Percentiles rank a stretch among this genome's conserved stretches.
These are phyloP conservation scores for Parascotia fuliginaria DNA, from an alignment of 2,888 invertebrate genomes.

Conservation along the genomic window DNA sequence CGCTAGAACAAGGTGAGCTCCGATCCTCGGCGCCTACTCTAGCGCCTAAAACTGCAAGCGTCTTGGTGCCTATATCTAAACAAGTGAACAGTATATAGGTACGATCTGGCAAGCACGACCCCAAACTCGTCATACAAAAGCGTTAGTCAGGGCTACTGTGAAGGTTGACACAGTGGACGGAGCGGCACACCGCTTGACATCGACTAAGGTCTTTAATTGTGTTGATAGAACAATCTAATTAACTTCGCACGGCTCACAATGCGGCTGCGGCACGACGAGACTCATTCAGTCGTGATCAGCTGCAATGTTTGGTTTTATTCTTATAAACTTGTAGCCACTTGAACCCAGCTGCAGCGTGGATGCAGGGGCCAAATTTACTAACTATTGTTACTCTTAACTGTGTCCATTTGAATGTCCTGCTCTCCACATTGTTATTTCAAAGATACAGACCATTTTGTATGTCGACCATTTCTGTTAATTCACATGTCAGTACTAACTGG, in stretches of 20 bases:
- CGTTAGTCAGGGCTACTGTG: slow-evolving; percentile 8
- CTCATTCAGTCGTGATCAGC: not conserved
- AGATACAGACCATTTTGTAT: too few species aligned
- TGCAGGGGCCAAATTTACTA: too few species aligned
- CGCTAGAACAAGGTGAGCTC: slow-evolving; percentile 61
- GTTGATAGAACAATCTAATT: slow-evolving; percentile 26
- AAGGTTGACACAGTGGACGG: slow-evolving; percentile 5
- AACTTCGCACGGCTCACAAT: slow-evolving; percentile 9
- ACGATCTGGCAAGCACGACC: too few species aligned
- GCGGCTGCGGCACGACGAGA: not conserved
- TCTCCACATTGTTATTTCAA: too few species aligned
- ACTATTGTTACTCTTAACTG: too few species aligned
- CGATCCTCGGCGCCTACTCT: slow-evolving; percentile 23
- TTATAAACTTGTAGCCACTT: not conserved
- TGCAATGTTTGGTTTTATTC: not conserved
- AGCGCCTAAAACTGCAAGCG: too few species aligned
- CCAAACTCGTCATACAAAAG: not conserved
- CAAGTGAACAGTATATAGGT: too few species aligned
- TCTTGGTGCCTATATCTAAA: slow-evolving; percentile 10
- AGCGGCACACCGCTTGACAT: slow-evolving; percentile 10
- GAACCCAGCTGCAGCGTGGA: too few species aligned
- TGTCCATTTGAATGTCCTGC: too few species aligned
- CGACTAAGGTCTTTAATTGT: slow-evolving; percentile 19
- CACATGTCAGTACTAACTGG: too few species aligned
- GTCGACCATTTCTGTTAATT: too few species aligned